Percentiles rank a stretch among this genome's conserved stretches.
phyloP scores from a whole-genome alignment of 2,797 vertebrate genomes.

The Octomys mimax region DNA sequence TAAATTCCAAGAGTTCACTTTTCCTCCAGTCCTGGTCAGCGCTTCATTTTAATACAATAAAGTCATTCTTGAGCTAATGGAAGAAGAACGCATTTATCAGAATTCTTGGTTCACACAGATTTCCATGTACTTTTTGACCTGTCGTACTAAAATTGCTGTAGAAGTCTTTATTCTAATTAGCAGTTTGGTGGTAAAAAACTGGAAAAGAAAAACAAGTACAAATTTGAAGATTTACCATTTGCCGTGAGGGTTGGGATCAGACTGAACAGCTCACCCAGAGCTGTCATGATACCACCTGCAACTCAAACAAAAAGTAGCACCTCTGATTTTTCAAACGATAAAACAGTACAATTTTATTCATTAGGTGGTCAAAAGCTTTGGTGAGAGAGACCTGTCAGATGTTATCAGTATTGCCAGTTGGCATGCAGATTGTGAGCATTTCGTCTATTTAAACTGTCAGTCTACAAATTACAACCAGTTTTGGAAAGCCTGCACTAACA shows the following conservation, averaged over 20 bases:
- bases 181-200: not conserved
- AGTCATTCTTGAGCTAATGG: not conserved
- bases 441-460: slow-evolving; percentile 10
- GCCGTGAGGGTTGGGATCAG: not conserved
- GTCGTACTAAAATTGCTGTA: not conserved
- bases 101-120: slow-evolving; percentile 6
- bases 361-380: slow-evolving; percentile 61
- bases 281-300: slow-evolving; percentile 37
- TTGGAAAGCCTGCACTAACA: slow-evolving; percentile 9
- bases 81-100: not conserved
- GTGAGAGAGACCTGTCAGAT: slow-evolving; percentile 23
- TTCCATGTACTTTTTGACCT: slow-evolving; percentile 27
- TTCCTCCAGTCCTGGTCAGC: not conserved
- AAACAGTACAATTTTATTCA: slow-evolving; percentile 41
- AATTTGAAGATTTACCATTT: slow-evolving; percentile 41
- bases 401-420: not conserved
- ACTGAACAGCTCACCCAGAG: slow-evolving; percentile 8
- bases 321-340: slow-evolving; percentile 53
- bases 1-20: not conserved
- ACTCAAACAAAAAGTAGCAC: not conserved
- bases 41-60: slow-evolving; percentile 48
- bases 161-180: not conserved
- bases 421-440: not conserved
- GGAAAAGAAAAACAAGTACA: slow-evolving; percentile 32
- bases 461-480: slow-evolving; percentile 12